A percentile compares a stretch with the other conserved stretches of the same genome.
Conservation (phyloP, 2,888 invertebrate genomes). For the Lasiommata megera region DNA sequence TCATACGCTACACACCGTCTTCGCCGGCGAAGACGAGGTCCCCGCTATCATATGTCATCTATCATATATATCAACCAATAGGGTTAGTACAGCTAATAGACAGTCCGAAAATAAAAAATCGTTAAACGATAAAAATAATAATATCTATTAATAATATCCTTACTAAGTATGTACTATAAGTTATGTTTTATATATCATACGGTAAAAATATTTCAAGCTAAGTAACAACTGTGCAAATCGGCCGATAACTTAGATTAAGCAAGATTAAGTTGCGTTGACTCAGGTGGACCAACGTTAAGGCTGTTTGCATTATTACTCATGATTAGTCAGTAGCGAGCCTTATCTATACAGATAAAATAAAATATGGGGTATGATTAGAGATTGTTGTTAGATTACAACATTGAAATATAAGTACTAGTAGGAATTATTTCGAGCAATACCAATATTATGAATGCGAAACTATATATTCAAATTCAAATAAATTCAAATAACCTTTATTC, state of each 20-base stretch:
- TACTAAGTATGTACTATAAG: too few species aligned
- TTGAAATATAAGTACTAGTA: slow-evolving; percentile 1
- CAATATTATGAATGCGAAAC: neutral
- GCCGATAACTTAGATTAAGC: slow-evolving; percentile 23
- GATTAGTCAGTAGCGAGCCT: slow-evolving; percentile 21
- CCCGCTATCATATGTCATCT: too few species aligned
- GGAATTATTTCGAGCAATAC: neutral
- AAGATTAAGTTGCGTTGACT: slow-evolving; percentile 22
- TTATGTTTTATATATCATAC: neutral
- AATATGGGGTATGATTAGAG: slow-evolving; percentile 10
- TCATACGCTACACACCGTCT: too few species aligned
- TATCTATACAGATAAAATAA: slow-evolving; percentile 14
- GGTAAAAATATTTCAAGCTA: neutral
- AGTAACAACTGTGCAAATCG: slow-evolving; percentile 21
- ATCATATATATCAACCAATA: too few species aligned
- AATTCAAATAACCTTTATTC: too few species aligned
- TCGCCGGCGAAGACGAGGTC: too few species aligned
- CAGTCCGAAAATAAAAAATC: too few species aligned
- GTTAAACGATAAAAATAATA: too few species aligned
- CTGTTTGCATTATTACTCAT: slow-evolving; percentile 25
- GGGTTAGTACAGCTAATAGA: too few species aligned
- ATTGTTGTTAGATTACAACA: slow-evolving; percentile 8
- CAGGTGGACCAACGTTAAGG: slow-evolving; percentile 23
- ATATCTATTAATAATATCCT: too few species aligned
- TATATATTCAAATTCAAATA: too few species aligned